Evolutionary conservation across 2,888 invertebrate species (phyloP), one percentile per base, ranked within the genome.

Genomic region (Gibbula magus): DNA sequence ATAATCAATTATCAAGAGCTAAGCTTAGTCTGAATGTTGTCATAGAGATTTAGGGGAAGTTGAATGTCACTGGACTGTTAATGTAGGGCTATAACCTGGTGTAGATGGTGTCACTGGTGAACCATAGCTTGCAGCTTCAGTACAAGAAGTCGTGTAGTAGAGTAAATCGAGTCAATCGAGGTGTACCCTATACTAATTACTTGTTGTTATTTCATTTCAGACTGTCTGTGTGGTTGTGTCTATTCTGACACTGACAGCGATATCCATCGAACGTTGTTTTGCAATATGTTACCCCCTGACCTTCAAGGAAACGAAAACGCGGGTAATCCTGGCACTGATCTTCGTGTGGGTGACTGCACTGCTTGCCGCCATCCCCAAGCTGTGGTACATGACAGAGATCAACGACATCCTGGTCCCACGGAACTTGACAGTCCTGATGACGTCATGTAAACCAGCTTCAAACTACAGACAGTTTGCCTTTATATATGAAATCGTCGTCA

Each of bases 231-330:
- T 81, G 22, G 67, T 56, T 16, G 74, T 80, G 18, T 80, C 78
- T 54, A 78, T 80, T 77, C 32, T 73, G 75, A 75, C 75, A 8
- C 94, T 98, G 89, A 96, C 97, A 20, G 97, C 96, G 94, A 98
- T 98, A 93, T 97, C 97, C 0, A 95, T 97, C 89, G 98, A 98
- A 93, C 95, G 98, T 87, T 98, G 97, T 97, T 97, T 97, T 94
- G 98, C 98, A 87, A 97, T 98, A 92, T 97, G 97, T 93, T 96
- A 96, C 92, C 97, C 97, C 4, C 94, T 97, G 86, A 96, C 95
- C 92, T 97, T 97, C 94, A 96, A 96, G 92, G 96, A 96, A 16
- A 97, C 97, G 13, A 96, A 96, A 0, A 94, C 95, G 32, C 94
- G 97, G 53, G 97, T 97, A 52, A 96, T 96, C 93, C 95, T 95